Conservation (phyloP, 2,888 invertebrate species). For the Pinctada fucata region DNA sequence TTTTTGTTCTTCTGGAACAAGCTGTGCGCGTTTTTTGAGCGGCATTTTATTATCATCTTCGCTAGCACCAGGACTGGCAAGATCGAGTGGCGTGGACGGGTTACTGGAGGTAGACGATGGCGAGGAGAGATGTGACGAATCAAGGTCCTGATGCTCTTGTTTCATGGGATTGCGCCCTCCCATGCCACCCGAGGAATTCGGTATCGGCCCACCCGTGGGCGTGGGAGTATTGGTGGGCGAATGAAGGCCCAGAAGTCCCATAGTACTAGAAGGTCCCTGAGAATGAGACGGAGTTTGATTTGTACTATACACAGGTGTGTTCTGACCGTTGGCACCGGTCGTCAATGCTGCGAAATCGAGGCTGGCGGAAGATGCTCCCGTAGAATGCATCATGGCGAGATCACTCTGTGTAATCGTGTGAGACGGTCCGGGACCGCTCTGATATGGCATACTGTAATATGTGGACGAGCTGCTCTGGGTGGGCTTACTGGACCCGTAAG, state of each 20-base stretch:
- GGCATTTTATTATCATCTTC: conserved; percentile 48
- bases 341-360: conserved; percentile 23
- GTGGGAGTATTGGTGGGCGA: conserved; percentile 8
- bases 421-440: conserved; percentile 25
- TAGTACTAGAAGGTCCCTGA: neutral
- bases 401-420: conserved; percentile 43
- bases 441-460: conserved; percentile 50
- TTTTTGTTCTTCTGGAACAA: conserved; percentile 66
- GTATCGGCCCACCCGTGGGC: conserved; percentile 20
- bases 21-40: conserved; percentile 65
- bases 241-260: conserved; percentile 14
- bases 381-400: conserved; percentile 22
- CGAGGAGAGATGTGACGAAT: conserved; percentile 35
- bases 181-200: neutral
- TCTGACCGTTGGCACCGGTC: conserved; percentile 7
- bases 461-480: conserved; percentile 15
- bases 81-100: conserved; percentile 41
- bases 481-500: neutral
- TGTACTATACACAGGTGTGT: conserved; percentile 1
- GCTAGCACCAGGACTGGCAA: conserved; percentile 41
- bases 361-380: conserved; percentile 13
- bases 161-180: neutral
- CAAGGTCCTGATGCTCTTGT: conserved; percentile 19
- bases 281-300: conserved; percentile 16
- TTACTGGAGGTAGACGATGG: conserved; percentile 49